Percentiles rank a stretch among this genome's conserved stretches.
Conservation (phyloP, 2,797 vertebrate species). For the Forpus xanthops region DNA sequence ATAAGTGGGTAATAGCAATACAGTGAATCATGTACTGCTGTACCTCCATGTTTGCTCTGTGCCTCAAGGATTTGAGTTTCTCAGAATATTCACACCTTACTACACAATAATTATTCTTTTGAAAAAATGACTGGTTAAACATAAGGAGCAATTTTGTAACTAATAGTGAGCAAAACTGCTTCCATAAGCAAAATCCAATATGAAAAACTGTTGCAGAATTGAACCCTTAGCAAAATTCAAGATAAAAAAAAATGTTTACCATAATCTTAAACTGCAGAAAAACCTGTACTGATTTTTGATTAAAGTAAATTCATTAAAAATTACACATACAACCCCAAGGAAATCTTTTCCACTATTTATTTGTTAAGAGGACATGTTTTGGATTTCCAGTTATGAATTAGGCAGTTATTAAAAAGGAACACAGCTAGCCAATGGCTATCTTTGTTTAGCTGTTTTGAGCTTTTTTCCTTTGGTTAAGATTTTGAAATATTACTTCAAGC, state of each 20-base stretch:
- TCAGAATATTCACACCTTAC: not conserved
- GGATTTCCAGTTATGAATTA: not conserved
- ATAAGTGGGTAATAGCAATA: not conserved
- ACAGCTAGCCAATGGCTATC: not conserved
- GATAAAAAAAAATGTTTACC: not conserved
- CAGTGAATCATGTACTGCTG: not conserved
- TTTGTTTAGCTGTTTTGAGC: not conserved
- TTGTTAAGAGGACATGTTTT: not conserved
- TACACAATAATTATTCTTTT: not conserved
- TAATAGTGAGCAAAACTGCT: not conserved
- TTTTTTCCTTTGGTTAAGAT: slow-evolving; percentile 18
- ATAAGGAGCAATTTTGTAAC: not conserved
- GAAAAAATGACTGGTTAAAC: not conserved
- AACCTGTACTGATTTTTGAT: not conserved
- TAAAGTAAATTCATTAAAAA: not conserved
- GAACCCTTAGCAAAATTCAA: not conserved
- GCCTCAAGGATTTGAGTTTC: not conserved
- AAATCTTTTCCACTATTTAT: not conserved
- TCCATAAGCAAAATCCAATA: not conserved
- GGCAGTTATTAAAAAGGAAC: not conserved
- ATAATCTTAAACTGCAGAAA: not conserved
- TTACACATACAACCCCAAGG: not conserved
- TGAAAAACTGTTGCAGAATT: not conserved
- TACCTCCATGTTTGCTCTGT: not conserved
- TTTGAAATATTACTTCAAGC: slow-evolving; percentile 39